Evolutionary conservation across 2,888 invertebrate genomes (phyloP).

Genomic region (Notodonta dromedarius): DNA sequence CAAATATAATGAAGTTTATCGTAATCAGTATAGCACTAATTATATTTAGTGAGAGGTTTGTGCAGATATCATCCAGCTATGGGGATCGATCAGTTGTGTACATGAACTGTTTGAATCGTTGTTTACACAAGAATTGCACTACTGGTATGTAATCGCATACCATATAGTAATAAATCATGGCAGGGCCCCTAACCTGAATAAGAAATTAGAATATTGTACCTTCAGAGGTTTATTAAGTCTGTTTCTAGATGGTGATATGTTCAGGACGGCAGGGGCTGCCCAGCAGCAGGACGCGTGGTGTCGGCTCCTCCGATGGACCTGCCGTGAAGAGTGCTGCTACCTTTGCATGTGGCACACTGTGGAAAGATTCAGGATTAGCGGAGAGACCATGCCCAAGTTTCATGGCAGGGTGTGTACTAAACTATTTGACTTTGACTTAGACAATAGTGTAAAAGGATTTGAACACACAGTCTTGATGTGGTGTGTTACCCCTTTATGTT

Average conservation of each 20-base stretch:
- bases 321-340: conserved; percentile 94
- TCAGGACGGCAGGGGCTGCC: conserved; percentile 37
- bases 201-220: too few relatives aligned
- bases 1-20: conserved; percentile 20
- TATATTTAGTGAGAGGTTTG: conserved; percentile 33
- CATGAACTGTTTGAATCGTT: conserved; percentile 79
- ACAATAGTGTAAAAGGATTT: too few relatives aligned
- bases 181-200: too few relatives aligned
- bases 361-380: conserved; percentile 87
- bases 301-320: conserved; percentile 88
- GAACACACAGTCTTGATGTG: too few relatives aligned
- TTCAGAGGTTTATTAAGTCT: background rate
- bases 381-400: conserved; percentile 93
- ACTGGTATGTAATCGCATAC: conserved; percentile 62
- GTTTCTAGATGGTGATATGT: conserved; percentile 48
- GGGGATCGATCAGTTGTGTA: conserved; percentile 85
- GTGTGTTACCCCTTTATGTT: too few relatives aligned
- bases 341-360: conserved; percentile 97
- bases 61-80: conserved; percentile 49
- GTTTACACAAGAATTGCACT: conserved; percentile 76
- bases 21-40: conserved; percentile 15
- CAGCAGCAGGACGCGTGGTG: conserved; percentile 54
- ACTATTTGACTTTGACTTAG: background rate
- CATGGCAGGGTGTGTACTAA: conserved; percentile 89
- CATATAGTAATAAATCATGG: too few relatives aligned